Conservation (phyloP, 1,140 invertebrate genomes). For the Bombus balteatus region DNA sequence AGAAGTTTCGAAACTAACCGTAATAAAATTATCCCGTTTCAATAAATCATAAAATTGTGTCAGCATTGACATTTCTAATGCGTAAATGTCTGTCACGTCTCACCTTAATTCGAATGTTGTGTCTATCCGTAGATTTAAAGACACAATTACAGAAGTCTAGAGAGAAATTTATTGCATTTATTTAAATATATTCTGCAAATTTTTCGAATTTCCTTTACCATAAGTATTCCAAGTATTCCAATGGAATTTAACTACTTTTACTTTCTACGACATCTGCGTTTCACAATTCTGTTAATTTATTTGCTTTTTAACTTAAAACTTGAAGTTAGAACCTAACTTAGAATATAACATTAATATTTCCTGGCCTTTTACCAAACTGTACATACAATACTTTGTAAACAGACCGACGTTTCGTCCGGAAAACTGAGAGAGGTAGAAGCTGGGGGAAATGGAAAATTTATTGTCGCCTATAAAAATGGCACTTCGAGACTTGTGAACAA, state of each 20-base stretch:
- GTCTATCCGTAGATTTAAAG: rapidly evolving
- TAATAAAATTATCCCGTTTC: conserved; percentile 50
- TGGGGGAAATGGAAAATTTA: conserved; percentile 65
- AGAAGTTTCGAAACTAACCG: conserved; percentile 57
- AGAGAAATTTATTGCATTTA: no score
- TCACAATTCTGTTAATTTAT: no score
- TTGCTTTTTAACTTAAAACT: rapidly evolving
- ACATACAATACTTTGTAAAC: rapidly evolving
- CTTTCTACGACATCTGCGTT: no score
- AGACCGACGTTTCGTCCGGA: neutral
- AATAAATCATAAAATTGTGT: conserved; percentile 59
- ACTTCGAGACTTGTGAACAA: conserved; percentile 42
- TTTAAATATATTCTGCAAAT: no score
- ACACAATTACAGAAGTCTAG: no score
- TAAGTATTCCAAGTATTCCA: rapidly evolving
- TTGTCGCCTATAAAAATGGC: conserved; percentile 65
- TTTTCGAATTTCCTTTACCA: rapidly evolving
- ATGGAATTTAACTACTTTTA: no score
- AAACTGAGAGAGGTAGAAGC: neutral
- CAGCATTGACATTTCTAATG: neutral
- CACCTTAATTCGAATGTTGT: rapidly evolving
- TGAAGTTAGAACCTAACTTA: rapidly evolving
- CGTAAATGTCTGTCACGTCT: no score
- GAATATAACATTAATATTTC: no score
- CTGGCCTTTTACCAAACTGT: no score